These are phyloP conservation scores for Brachyptera risi DNA, from an alignment of 2,888 invertebrate species.

Conservation along the genomic window DNA sequence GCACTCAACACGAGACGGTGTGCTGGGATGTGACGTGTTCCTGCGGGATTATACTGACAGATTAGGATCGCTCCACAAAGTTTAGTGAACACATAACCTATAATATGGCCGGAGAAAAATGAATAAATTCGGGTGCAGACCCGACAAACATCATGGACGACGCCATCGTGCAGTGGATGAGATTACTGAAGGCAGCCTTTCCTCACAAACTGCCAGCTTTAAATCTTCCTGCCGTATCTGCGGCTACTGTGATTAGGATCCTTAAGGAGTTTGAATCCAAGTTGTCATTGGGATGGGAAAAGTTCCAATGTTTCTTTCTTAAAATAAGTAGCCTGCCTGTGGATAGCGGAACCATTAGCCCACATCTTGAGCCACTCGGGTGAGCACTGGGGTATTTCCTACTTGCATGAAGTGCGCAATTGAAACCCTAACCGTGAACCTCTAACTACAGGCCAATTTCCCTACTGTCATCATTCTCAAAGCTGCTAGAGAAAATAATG, in stretches of 20 bases:
- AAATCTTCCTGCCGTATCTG: not conserved
- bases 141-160: not conserved
- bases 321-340: not conserved
- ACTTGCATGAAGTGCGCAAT: not conserved
- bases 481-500: not conserved
- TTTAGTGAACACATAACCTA: too few species aligned
- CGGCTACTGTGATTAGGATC: not conserved
- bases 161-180: not conserved
- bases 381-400: not conserved
- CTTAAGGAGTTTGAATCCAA: not conserved
- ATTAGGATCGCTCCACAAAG: too few species aligned
- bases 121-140: not conserved
- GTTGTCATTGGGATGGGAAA: not conserved
- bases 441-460: not conserved
- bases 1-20: slow-evolving; percentile 87
- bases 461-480: not conserved
- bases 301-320: not conserved
- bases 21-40: slow-evolving; percentile 62
- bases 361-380: not conserved
- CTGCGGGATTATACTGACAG: too few species aligned
- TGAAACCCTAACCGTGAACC: too few species aligned
- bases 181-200: not conserved
- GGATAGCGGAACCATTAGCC: not conserved
- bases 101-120: too few species aligned
- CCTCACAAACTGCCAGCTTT: not conserved